A percentile compares a stretch with the other conserved stretches of the same genome.
These are phyloP conservation scores for Vultur gryphus DNA, from an alignment of 2,797 vertebrate genomes.

Conservation along the genomic window DNA sequence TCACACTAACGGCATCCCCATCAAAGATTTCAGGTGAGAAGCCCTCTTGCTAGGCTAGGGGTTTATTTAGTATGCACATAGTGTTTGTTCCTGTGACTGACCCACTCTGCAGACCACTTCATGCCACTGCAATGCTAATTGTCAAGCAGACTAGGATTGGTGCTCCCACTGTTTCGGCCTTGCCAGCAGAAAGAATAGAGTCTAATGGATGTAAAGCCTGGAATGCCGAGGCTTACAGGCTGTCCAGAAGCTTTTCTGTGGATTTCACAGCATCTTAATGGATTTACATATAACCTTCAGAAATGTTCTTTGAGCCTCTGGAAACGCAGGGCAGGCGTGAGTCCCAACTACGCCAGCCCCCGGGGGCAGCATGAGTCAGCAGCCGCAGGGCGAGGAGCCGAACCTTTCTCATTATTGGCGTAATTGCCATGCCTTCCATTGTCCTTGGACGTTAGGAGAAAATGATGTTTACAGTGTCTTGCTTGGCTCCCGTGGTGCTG, in stretches of 20 bases:
- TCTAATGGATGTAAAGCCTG: neutral
- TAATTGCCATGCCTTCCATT: neutral
- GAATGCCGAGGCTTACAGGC: neutral
- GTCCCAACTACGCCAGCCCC: neutral
- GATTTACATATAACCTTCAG: neutral
- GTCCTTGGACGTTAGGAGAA: constrained; percentile 13
- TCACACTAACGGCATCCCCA: neutral
- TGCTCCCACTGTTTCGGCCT: neutral
- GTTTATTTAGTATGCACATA: neutral
- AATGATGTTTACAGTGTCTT: neutral
- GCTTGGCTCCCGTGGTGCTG: neutral
- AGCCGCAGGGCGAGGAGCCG: neutral
- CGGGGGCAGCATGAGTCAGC: accelerated
- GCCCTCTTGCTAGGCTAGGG: neutral
- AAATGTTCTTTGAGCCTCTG: neutral
- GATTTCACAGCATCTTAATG: neutral
- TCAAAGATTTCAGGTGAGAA: neutral
- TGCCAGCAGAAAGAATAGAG: neutral
- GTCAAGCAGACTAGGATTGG: neutral
- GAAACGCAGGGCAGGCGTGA: neutral
- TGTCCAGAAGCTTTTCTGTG: neutral
- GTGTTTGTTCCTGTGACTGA: neutral
- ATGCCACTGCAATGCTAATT: neutral
- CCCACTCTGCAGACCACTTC: neutral
- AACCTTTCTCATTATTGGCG: neutral